Conservation (phyloP, 2,113 vertebrate genomes). For the Channa argus region DNA sequence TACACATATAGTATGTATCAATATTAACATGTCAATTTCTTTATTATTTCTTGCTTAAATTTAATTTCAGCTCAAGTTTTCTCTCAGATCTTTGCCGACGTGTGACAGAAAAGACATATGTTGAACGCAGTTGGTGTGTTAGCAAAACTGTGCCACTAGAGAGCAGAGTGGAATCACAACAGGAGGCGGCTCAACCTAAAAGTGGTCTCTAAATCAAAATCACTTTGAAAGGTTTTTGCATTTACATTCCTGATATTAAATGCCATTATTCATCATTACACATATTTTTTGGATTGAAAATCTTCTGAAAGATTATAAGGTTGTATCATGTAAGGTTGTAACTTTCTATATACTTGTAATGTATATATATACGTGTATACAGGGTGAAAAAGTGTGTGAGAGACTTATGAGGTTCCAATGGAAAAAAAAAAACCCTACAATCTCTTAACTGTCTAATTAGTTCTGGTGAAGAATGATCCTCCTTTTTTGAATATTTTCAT, state of each 20-base stretch:
- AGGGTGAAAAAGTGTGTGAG: not conserved
- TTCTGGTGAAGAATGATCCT: slow-evolving; percentile 41
- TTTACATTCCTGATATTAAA: slow-evolving; percentile 3
- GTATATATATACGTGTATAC: not conserved
- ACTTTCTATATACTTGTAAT: no score
- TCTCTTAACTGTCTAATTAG: slow-evolving; percentile 43
- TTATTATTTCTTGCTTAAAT: no score
- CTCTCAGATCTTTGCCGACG: no score
- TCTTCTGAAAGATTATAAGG: slow-evolving; percentile 1
- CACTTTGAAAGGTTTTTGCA: not conserved
- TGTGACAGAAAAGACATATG: no score
- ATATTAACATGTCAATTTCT: no score
- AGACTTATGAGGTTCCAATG: slow-evolving; percentile 7
- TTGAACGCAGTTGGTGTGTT: no score
- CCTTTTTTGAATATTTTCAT: slow-evolving; percentile 23
- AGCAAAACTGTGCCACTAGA: slow-evolving; percentile 31
- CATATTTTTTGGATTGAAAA: slow-evolving; percentile 6
- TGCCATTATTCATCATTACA: slow-evolving; percentile 7
- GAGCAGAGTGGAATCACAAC: slow-evolving; percentile 25
- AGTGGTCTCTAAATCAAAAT: not conserved
- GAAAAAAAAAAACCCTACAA: not conserved
- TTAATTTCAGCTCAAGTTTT: no score
- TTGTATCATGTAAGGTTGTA: not conserved
- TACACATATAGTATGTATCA: no score
- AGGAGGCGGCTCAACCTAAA: not conserved